Evolutionary conservation across 1,140 invertebrate species (phyloP).

Genomic region (Samia ricini): DNA sequence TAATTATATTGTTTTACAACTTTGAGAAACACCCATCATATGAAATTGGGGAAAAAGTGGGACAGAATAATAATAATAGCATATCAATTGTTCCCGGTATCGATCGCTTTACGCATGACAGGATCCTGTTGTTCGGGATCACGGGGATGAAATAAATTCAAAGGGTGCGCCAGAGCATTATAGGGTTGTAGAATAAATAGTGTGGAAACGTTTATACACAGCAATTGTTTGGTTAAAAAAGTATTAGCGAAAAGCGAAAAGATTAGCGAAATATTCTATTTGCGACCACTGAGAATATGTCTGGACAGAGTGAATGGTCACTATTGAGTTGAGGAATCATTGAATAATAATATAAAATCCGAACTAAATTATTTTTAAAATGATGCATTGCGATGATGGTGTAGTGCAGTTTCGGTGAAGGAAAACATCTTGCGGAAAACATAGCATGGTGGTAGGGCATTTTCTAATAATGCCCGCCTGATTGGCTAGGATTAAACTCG

Average conservation of each 20-base stretch:
- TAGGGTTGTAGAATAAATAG: neutral
- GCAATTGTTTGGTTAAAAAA: neutral
- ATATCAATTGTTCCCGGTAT: slow-evolving; percentile 1
- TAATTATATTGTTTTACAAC: no score
- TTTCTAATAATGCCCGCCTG: no score
- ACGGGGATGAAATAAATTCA: slow-evolving; percentile 6
- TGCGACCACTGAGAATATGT: neutral
- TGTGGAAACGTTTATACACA: neutral
- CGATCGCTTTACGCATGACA: slow-evolving; percentile 4
- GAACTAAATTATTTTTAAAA: no score
- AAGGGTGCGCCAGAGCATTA: slow-evolving; percentile 7
- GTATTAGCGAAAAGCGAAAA: no score
- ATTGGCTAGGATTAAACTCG: no score
- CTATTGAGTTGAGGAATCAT: no score
- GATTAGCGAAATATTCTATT: neutral
- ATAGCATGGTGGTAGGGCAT: no score
- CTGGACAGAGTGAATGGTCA: neutral
- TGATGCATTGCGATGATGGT: no score
- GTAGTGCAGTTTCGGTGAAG: no score
- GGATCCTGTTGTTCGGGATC: neutral
- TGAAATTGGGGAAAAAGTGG: neutral
- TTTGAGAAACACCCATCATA: no score
- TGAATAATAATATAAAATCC: no score
- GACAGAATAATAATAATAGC: neutral
- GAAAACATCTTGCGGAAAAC: no score